phyloP scores from a whole-genome alignment of 35 echinoderm and acorn worm species.

The Diadema setosum region DNA sequence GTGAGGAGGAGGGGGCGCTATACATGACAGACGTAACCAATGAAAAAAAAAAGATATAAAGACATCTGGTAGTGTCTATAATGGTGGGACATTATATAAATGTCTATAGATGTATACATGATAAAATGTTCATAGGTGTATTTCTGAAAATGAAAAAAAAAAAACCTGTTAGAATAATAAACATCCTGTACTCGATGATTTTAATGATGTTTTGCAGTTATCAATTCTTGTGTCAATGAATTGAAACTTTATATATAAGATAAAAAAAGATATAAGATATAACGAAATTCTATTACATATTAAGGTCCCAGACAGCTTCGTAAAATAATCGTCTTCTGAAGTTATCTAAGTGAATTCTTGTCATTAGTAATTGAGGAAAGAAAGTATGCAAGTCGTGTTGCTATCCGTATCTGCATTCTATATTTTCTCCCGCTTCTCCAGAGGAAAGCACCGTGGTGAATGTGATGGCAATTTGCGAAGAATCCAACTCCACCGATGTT shows the following conservation, averaged over 20 bases:
- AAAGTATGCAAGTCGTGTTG: background rate
- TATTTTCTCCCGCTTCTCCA: background rate
- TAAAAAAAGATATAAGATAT: background rate
- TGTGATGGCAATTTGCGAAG: background rate
- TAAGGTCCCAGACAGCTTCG: background rate
- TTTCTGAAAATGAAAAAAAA: too few relatives aligned
- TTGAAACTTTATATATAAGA: background rate
- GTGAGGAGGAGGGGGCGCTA: background rate
- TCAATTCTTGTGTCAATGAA: too few relatives aligned
- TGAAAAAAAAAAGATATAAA: background rate
- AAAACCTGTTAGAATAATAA: too few relatives aligned
- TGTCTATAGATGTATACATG: too few relatives aligned
- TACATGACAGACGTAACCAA: background rate
- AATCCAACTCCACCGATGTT: background rate
- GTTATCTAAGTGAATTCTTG: background rate
- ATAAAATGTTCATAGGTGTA: too few relatives aligned
- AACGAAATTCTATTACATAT: background rate
- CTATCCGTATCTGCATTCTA: background rate
- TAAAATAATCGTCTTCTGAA: background rate
- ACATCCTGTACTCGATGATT: too few relatives aligned
- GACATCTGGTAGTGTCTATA: background rate
- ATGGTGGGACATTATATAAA: background rate
- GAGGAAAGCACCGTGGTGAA: constrained; percentile 9
- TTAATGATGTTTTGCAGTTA: too few relatives aligned
- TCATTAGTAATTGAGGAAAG: background rate